phyloP scores from a whole-genome alignment of 1,140 invertebrate species.

The Zaprionus nigranus region DNA sequence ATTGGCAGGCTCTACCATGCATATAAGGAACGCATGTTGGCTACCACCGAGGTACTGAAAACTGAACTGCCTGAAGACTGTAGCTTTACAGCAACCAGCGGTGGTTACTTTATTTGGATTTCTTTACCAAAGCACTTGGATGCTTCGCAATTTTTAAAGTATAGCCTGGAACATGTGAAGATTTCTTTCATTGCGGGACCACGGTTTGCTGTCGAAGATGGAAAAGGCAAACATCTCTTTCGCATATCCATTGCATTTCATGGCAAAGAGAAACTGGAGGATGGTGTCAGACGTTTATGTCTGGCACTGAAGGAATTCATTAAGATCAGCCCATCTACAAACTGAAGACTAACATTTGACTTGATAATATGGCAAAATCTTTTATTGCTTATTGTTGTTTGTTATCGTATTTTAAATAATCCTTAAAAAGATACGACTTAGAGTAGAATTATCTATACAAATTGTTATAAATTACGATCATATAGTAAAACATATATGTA shows the following conservation, averaged over 20 bases:
- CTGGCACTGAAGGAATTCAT: constrained; percentile 48
- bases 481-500: constrained; percentile 52
- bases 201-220: constrained; percentile 83
- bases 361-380: constrained; percentile 5
- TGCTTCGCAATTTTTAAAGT: constrained; percentile 56
- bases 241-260: constrained; percentile 85
- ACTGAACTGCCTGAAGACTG: constrained; percentile 84
- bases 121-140: constrained; percentile 81
- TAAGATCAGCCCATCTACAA: constrained; percentile 1
- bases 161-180: constrained; percentile 60
- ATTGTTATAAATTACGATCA: constrained; percentile 63
- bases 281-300: constrained; percentile 62
- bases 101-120: constrained; percentile 88
- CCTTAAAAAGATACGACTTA: constrained; percentile 72
- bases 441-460: constrained; percentile 58
- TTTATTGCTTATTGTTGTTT: constrained; percentile 10
- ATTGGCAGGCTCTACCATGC: constrained; percentile 84
- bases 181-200: constrained; percentile 85
- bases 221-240: constrained; percentile 84
- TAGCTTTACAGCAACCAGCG: constrained; percentile 84
- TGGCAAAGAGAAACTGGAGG: constrained; percentile 58
- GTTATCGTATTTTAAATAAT: constrained; percentile 56
- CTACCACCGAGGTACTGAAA: constrained; percentile 83
- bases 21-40: constrained; percentile 85
- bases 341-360: neutral